phyloP scores from a whole-genome alignment of 2,797 vertebrate species.

The Peromyscus nudipes region DNA sequence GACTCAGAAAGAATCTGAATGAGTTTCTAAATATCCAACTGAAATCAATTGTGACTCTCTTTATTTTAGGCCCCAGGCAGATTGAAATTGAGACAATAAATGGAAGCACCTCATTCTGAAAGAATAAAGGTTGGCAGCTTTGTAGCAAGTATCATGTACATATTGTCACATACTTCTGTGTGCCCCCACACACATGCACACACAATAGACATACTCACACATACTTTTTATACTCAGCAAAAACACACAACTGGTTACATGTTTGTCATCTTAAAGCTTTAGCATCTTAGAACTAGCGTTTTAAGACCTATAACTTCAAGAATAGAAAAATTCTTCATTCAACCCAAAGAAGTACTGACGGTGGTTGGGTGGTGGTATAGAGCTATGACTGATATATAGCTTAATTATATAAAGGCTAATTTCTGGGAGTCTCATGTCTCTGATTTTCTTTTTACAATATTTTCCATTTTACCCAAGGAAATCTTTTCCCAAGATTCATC shows the following conservation, averaged over 20 bases:
- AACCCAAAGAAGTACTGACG: constrained; percentile 37
- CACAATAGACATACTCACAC: not conserved
- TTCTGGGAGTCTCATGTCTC: constrained; percentile 27
- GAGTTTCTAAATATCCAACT: constrained; percentile 86
- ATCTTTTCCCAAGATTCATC: constrained; percentile 41
- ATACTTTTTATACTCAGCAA: constrained; percentile 7
- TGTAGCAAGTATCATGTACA: constrained; percentile 25
- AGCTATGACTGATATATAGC: not conserved
- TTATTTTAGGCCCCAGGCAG: constrained; percentile 88
- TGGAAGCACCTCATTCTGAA: constrained; percentile 86
- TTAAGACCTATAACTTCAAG: constrained; percentile 43
- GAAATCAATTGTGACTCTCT: constrained; percentile 88
- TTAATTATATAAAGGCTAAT: not conserved
- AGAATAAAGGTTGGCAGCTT: constrained; percentile 86
- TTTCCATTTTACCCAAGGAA: constrained; percentile 58
- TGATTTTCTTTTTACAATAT: constrained; percentile 38
- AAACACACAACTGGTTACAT: constrained; percentile 63
- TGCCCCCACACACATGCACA: not conserved
- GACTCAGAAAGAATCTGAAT: constrained; percentile 86
- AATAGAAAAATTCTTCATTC: constrained; percentile 57
- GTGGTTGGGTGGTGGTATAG: not conserved
- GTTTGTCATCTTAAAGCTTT: constrained; percentile 9
- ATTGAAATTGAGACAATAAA: constrained; percentile 90
- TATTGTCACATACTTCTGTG: constrained; percentile 6
- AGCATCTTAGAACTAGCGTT: constrained; percentile 26